Percentiles rank a stretch among this genome's conserved stretches.
phyloP scores from a whole-genome alignment of 2,888 invertebrate genomes.

The Sinhomidia bicolor region DNA sequence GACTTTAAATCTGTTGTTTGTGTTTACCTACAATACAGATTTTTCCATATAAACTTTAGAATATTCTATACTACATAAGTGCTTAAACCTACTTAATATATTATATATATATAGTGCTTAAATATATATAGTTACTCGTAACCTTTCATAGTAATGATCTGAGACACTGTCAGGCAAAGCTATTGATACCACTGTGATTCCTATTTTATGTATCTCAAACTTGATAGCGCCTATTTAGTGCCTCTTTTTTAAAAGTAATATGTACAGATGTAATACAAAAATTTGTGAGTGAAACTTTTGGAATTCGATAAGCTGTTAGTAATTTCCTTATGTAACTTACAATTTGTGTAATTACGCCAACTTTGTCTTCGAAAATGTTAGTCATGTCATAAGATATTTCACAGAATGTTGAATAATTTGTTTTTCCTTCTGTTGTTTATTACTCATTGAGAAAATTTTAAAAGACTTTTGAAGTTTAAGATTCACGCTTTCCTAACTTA shows the following conservation, averaged over 20 bases:
- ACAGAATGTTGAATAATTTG: neutral
- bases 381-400: too few relatives aligned
- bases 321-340: too few relatives aligned
- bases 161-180: conserved; percentile 5
- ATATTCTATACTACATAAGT: too few relatives aligned
- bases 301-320: too few relatives aligned
- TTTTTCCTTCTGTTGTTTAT: neutral
- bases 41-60: too few relatives aligned
- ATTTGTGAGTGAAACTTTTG: neutral
- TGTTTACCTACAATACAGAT: too few relatives aligned
- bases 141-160: conserved; percentile 26
- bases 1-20: too few relatives aligned
- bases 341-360: too few relatives aligned
- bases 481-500: conserved; percentile 2
- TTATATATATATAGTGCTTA: too few relatives aligned
- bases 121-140: neutral
- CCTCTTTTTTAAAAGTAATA: too few relatives aligned
- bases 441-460: neutral
- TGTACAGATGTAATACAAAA: neutral
- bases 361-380: too few relatives aligned
- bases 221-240: neutral
- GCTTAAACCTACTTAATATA: too few relatives aligned
- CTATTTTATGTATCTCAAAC: conserved; percentile 48
- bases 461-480: neutral
- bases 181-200: conserved; percentile 47